phyloP scores from a whole-genome alignment of 2,797 vertebrate species.

The Tragelaphus oryx region DNA sequence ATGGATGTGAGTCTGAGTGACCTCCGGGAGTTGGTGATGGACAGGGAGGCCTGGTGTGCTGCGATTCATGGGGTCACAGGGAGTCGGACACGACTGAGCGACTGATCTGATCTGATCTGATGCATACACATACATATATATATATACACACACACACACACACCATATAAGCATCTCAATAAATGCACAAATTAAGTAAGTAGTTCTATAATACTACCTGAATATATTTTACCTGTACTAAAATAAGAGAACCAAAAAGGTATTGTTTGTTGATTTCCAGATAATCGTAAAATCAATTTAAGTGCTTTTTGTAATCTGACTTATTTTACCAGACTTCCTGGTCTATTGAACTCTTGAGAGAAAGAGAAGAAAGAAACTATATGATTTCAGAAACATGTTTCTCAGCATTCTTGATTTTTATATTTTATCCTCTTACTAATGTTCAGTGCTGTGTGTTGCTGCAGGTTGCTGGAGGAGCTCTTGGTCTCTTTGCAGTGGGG shows the following conservation, averaged over 20 bases:
- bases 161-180: neutral
- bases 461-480: slow-evolving; percentile 93
- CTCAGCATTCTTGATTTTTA: neutral
- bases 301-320: neutral
- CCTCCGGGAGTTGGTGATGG: no score
- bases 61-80: no score
- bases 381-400: neutral
- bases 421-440: neutral
- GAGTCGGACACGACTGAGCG: no score
- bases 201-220: neutral
- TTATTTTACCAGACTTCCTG: neutral
- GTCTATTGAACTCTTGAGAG: neutral
- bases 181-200: neutral
- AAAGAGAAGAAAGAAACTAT: neutral
- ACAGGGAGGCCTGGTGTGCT: no score
- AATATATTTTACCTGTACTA: neutral
- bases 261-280: neutral
- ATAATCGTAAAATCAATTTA: neutral
- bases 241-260: neutral
- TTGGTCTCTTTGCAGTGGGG: slow-evolving; percentile 97
- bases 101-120: no score
- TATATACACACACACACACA: neutral
- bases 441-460: neutral
- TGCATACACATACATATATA: neutral
- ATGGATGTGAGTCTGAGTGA: no score